These are phyloP conservation scores for Salminus brasiliensis DNA, from an alignment of 2,113 vertebrate species.

Conservation along the genomic window DNA sequence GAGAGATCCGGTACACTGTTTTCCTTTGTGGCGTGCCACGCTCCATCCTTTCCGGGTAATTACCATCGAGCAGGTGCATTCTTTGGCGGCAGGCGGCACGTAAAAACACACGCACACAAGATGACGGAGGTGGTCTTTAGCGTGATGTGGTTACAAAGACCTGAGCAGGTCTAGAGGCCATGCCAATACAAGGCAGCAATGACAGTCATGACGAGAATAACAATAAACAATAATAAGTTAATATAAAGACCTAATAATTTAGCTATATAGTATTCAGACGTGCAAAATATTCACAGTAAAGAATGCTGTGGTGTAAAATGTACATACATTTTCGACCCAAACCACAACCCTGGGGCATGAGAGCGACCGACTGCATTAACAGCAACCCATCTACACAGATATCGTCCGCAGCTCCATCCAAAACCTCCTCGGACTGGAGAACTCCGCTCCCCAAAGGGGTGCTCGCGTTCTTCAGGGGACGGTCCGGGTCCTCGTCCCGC, in stretches of 20 bases:
- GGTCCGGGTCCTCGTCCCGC: not conserved
- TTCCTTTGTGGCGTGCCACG: constrained; percentile 82
- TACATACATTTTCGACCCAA: too few species aligned
- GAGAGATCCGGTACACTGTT: constrained; percentile 91
- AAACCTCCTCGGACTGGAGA: not conserved
- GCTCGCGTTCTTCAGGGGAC: not conserved
- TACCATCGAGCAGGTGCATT: constrained; percentile 87
- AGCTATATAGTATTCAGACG: not conserved
- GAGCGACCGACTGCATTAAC: too few species aligned
- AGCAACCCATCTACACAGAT: too few species aligned
- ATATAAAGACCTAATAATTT: not conserved
- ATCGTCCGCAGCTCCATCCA: not conserved
- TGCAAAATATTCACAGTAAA: not conserved
- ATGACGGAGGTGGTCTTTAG: not conserved
- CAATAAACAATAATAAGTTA: not conserved
- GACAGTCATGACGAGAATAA: not conserved
- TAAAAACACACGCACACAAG: constrained; percentile 5
- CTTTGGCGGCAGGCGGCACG: constrained; percentile 29
- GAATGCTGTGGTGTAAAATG: not conserved
- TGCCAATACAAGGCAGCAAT: not conserved
- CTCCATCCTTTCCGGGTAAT: constrained; percentile 78
- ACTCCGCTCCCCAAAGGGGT: not conserved
- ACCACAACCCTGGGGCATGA: not conserved
- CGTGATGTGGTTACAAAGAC: not conserved
- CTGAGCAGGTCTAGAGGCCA: not conserved